phyloP scores from a whole-genome alignment of 2,888 invertebrate genomes.

The Coecobrya sp. region DNA sequence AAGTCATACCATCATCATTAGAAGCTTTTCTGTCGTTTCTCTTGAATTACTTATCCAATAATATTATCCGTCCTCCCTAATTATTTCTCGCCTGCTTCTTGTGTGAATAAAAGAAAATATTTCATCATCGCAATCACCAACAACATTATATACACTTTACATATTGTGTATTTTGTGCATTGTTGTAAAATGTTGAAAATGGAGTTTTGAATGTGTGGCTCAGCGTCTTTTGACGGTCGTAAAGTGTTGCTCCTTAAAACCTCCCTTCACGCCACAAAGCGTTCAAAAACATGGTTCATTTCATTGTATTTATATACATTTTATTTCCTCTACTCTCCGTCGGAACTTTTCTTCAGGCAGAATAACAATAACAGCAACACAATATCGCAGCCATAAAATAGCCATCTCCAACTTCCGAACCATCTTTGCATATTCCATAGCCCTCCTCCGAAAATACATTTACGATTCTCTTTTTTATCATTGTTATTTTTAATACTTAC shows the following conservation, averaged over 20 bases:
- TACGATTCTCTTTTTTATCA: neutral
- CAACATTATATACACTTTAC: conserved; percentile 18
- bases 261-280: neutral
- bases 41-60: conserved; percentile 62
- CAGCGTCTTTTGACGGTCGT: neutral
- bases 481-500: neutral
- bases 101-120: neutral
- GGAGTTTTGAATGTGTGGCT: conserved; percentile 10
- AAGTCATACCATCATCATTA: conserved; percentile 20
- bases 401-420: neutral
- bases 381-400: conserved; percentile 41
- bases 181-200: neutral
- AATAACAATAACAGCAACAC: conserved; percentile 8
- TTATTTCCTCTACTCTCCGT: neutral
- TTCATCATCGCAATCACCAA: neutral
- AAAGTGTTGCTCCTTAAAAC: conserved; percentile 36
- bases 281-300: neutral
- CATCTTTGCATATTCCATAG: neutral
- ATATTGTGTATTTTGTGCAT: too few relatives aligned
- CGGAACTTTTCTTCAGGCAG: conserved; percentile 10
- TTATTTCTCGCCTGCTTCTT: conserved; percentile 52
- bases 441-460: conserved; percentile 26
- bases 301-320: neutral
- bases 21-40: conserved; percentile 36
- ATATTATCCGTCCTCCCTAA: conserved; percentile 48